Percentiles rank a stretch among this genome's conserved stretches.
Conservation (phyloP, 1,140 invertebrate species). For the Leptinotarsa undecemlineata region DNA sequence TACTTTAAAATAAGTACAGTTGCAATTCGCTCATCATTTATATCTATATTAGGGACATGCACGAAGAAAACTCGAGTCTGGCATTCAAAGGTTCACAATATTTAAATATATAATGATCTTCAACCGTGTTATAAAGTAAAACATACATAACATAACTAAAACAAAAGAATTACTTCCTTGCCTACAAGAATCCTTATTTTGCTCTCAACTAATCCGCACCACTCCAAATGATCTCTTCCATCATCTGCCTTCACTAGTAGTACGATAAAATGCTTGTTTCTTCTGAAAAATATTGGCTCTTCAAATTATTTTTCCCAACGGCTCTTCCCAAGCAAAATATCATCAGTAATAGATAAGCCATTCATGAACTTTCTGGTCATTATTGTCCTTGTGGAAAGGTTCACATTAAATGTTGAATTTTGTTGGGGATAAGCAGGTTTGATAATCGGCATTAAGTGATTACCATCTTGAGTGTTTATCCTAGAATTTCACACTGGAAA, state of each 20-base stretch:
- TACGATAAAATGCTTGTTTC: constrained; percentile 96
- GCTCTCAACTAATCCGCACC: constrained; percentile 96
- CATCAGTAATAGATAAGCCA: constrained; percentile 78
- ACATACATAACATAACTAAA: too few species aligned
- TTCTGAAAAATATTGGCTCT: constrained; percentile 89
- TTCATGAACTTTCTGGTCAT: constrained; percentile 91
- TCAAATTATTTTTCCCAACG: constrained; percentile 95
- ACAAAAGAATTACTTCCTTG: constrained; percentile 37
- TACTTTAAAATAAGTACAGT: too few species aligned
- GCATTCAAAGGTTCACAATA: too few species aligned
- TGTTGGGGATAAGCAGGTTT: constrained; percentile 99
- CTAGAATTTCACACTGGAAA: constrained; percentile 96
- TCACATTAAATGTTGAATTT: constrained; percentile 99
- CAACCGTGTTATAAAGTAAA: too few species aligned
- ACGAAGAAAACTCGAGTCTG: too few species aligned
- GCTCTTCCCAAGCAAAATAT: constrained; percentile 83
- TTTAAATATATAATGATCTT: too few species aligned
- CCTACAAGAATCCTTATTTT: constrained; percentile 92
- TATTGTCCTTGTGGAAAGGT: constrained; percentile 86
- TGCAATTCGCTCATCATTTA: too few species aligned
- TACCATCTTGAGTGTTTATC: constrained; percentile 86
- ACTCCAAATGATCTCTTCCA: constrained; percentile 88
- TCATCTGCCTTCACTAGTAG: constrained; percentile 78
- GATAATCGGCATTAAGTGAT: constrained; percentile 99
- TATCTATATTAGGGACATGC: too few species aligned